Evolutionary conservation across 2,888 invertebrate genomes (phyloP).

Genomic region (Apoderus coryli): DNA sequence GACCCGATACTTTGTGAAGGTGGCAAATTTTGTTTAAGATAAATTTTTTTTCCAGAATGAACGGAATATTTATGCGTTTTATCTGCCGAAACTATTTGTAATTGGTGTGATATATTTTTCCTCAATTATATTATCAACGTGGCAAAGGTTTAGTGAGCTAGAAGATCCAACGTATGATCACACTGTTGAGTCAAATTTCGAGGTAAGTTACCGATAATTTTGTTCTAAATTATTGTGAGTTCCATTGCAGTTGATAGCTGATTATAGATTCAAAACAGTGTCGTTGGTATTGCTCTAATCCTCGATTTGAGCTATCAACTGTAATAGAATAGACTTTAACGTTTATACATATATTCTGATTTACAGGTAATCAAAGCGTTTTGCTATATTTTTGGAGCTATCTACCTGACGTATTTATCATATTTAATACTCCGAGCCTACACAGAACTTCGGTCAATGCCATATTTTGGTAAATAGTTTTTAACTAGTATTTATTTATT

Average conservation of each 20-base stretch:
- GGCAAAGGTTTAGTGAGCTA: conserved; percentile 80
- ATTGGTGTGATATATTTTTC: conserved; percentile 80
- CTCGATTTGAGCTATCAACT: too few species aligned
- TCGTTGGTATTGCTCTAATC: too few species aligned
- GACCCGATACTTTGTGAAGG: too few species aligned
- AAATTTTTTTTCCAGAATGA: conserved; percentile 54
- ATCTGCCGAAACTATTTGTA: conserved; percentile 76
- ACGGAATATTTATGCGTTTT: conserved; percentile 71
- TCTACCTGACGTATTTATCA: conserved; percentile 75
- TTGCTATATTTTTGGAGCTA: conserved; percentile 70
- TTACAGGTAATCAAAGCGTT: conserved; percentile 79
- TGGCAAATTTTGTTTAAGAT: too few species aligned
- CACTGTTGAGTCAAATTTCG: conserved; percentile 68
- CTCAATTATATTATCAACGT: conserved; percentile 70
- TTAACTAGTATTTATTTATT: conserved; percentile 3
- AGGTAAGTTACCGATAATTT: conserved; percentile 45
- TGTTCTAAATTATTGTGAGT: neutral
- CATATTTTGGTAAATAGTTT: conserved; percentile 81
- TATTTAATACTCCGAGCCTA: conserved; percentile 80
- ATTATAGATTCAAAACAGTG: too few species aligned
- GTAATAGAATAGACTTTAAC: neutral
- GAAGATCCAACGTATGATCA: conserved; percentile 90
- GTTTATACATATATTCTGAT: conserved; percentile 4
- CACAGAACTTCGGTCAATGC: conserved; percentile 90
- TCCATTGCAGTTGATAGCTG: too few species aligned